A percentile compares a stretch with the other conserved stretches of the same genome.
Evolutionary conservation across 2,888 invertebrate genomes (phyloP).

Genomic region (Cryptus armator): DNA sequence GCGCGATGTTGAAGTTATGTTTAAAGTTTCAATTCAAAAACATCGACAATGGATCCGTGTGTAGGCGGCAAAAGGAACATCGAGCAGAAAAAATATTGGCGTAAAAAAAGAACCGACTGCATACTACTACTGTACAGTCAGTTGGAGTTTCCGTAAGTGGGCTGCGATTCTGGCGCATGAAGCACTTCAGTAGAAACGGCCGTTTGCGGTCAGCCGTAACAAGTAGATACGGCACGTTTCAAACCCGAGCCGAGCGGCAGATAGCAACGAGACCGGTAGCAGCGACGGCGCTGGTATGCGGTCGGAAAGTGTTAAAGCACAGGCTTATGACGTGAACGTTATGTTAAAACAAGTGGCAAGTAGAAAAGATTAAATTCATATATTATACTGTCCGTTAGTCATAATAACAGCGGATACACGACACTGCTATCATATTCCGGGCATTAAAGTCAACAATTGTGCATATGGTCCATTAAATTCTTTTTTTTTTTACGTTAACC

Average conservation of each 20-base stretch:
- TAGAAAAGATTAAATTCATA: conserved; percentile 22
- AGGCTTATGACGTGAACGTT: conserved; percentile 19
- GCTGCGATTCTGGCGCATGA: not conserved
- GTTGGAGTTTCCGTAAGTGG: not conserved
- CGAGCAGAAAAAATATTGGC: too few relatives aligned
- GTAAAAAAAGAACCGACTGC: too few relatives aligned
- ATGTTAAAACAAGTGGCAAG: conserved; percentile 6
- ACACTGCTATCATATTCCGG: not conserved
- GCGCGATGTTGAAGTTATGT: too few relatives aligned
- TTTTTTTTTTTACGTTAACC: not conserved
- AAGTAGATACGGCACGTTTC: conserved; percentile 23
- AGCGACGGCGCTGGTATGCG: conserved; percentile 14
- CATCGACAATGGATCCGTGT: too few relatives aligned
- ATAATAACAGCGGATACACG: not conserved
- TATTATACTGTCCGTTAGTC: not conserved
- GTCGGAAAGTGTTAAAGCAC: conserved; percentile 21
- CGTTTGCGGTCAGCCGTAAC: conserved; percentile 40
- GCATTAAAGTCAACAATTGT: not conserved
- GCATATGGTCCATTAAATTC: not conserved
- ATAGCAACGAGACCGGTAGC: conserved; percentile 13
- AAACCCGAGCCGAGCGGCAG: conserved; percentile 4
- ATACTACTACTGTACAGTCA: too few relatives aligned
- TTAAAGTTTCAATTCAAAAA: too few relatives aligned
- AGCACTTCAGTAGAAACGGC: conserved; percentile 21
- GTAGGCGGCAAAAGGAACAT: too few relatives aligned